Evolutionary conservation across 2,797 vertebrate genomes (phyloP), one percentile per base, ranked within the genome.

Genomic region (Philypnodon macrostomus): DNA sequence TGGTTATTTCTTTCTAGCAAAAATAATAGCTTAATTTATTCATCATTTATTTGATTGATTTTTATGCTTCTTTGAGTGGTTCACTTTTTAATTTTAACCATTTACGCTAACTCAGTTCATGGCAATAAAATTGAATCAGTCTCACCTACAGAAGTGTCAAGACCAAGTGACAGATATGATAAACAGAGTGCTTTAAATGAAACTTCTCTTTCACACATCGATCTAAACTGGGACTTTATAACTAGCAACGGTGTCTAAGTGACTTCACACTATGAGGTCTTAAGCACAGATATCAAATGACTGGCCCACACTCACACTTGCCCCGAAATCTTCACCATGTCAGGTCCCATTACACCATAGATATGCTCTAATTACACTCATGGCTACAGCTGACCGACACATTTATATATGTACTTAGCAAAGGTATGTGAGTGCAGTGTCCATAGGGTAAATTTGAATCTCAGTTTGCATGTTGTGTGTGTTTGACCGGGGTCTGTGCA

Each of bases 361-460:
- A 63, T 61, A 40, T 35, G 42, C 29, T 58, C 55, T 57, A 66
- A 73, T 75, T 71, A 64, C 36, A 41, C 31, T 23, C 41, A 74
- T 54, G 18, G 17, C 57, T 58, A 42, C 31, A 33, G 37, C 53
- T 59, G 51, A 42, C 52, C 36, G 35, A 46, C 64, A 23, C 42
- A 21, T 38, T 46, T 17, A 17, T 47, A 35, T 41, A 4, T 30
- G 47, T 19, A 38, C 18, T 32, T 29, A 49, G 45, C 24, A 37
- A 53, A 15, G 47, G 37, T n/a, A n/a, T n/a, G n/a, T n/a, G 58
- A 58, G 65, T 41, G 58, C 32, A 58, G 32, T 65, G 27, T 11
- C 40, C 48, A 67, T 46, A 73, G 58, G 73, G 53, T 53, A 54
- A 39, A 57, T 37, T 30, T 47, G 48, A 51, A 52, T 35, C 41